A percentile compares a stretch with the other conserved stretches of the same genome.
Conservation (phyloP, 2,888 invertebrate species). For the Stenoptilia bipunctidactyla region DNA sequence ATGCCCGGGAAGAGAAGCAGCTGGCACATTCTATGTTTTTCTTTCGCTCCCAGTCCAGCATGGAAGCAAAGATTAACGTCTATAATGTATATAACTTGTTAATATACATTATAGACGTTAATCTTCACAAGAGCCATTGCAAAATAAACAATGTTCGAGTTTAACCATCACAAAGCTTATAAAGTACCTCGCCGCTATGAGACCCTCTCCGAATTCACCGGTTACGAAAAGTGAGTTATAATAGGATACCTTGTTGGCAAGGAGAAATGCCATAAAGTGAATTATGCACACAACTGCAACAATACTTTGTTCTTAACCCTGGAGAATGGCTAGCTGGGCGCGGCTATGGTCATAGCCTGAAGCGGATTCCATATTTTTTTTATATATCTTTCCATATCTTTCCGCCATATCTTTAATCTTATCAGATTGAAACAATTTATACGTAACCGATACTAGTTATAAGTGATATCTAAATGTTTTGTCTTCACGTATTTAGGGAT, state of each 20-base stretch:
- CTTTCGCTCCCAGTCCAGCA: no score
- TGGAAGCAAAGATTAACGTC: no score
- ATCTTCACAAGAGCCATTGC: no score
- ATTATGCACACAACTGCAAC: constrained; percentile 63
- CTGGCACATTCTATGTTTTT: no score
- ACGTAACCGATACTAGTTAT: neutral
- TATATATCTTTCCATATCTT: neutral
- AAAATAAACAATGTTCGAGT: no score
- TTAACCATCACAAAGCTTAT: no score
- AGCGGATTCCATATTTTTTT: constrained; percentile 13
- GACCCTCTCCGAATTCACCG: constrained; percentile 8
- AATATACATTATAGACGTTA: no score
- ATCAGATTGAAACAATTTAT: neutral
- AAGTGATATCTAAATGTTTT: no score
- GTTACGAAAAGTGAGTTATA: constrained; percentile 31
- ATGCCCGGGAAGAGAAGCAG: no score
- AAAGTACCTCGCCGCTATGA: neutral
- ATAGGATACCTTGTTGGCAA: constrained; percentile 29
- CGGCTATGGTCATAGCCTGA: constrained; percentile 9
- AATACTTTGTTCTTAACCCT: constrained; percentile 53
- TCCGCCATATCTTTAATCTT: neutral
- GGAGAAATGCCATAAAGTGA: constrained; percentile 51
- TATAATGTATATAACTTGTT: no score
- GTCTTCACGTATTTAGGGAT: no score
- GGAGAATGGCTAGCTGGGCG: constrained; percentile 19